Evolutionary conservation across 2,113 vertebrate genomes (phyloP), one percentile per base, ranked within the genome.

Genomic region (Lepus americanus): DNA sequence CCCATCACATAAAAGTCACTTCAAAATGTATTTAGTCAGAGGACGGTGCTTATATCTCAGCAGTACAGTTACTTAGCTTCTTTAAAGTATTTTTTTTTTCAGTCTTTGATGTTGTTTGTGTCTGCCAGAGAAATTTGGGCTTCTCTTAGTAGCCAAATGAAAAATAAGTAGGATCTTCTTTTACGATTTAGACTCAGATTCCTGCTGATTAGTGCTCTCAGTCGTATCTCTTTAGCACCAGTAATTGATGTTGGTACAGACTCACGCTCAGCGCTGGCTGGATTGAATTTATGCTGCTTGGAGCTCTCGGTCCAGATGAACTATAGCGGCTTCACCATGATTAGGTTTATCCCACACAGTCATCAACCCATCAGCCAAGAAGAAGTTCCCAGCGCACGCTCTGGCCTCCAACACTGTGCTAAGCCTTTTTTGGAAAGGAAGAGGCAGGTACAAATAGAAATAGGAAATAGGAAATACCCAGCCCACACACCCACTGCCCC

Each of bases 221-320:
- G 64, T 29, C 33, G n/a, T 66, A 92, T 94, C 90, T 87, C 64
- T 96, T 61, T 55, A 78, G 85, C 31, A 61, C 59, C 19, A 22
- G 6, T 83, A 39, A 80, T n/a, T 73, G 80, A 59, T 64, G n/a
- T 3, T 36, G 23, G 9, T 49, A 44, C 11, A 90, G 69, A 51
- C 25, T 67, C 59, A 25, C 70, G 86, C 89, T 96, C 33, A 55
- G n/a, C 55, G 64, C 12, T 44, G 27, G 72, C 11, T 69, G n/a
- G 92, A 94, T 89, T 83, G 81, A 84, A 82, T 49, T 79, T 44
- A n/a, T 2, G 9, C 49, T 44, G 49, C 61, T 89, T 87, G 31
- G 73, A 84, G 77, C 67, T 59, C 39, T 39, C 80, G 84, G 77
- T 87, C 33, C 53, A 27, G 51, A 33, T 44, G 39, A 92, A 59